phyloP scores from a whole-genome alignment of 2,113 vertebrate genomes.

The Pachypanchax playfairii region DNA sequence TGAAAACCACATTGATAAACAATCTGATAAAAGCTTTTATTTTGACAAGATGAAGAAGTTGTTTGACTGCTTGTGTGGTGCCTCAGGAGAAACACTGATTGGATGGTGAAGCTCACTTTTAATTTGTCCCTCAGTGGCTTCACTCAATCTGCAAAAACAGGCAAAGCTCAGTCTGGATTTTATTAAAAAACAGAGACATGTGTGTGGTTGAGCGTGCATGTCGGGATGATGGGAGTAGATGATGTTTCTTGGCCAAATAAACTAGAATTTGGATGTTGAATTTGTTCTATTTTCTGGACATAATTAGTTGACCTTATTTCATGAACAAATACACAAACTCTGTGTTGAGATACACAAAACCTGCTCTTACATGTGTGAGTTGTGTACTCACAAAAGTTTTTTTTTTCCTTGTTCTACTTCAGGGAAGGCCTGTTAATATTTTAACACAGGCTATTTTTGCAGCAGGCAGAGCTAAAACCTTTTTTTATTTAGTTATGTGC shows the following conservation, averaged over 20 bases:
- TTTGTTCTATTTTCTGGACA: slow-evolving; percentile 33
- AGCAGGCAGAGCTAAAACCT: slow-evolving; percentile 10
- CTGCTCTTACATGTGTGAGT: slow-evolving; percentile 26
- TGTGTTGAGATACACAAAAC: slow-evolving; percentile 1
- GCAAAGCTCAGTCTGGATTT: slow-evolving; percentile 49
- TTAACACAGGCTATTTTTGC: background rate
- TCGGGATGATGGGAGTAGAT: slow-evolving; percentile 38
- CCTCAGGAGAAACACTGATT: slow-evolving; percentile 2
- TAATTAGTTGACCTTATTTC: slow-evolving; percentile 33
- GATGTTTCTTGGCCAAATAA: slow-evolving; percentile 57
- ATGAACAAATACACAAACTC: background rate
- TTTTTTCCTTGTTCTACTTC: background rate
- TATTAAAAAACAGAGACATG: slow-evolving; percentile 51
- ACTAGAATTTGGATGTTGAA: slow-evolving; percentile 43
- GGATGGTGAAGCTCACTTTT: slow-evolving; percentile 28
- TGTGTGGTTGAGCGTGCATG: slow-evolving; percentile 18
- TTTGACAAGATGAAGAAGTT: background rate
- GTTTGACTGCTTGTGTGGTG: background rate
- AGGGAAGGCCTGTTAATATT: slow-evolving; percentile 56
- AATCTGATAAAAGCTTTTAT: background rate
- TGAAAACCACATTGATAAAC: background rate
- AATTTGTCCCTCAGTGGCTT: slow-evolving; percentile 48
- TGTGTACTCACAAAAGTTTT: slow-evolving; percentile 1
- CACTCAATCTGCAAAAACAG: slow-evolving; percentile 17
- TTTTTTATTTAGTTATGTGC: slow-evolving; percentile 34